phyloP scores from a whole-genome alignment of 2,888 invertebrate genomes.

The Dicranocentrus wangi region DNA sequence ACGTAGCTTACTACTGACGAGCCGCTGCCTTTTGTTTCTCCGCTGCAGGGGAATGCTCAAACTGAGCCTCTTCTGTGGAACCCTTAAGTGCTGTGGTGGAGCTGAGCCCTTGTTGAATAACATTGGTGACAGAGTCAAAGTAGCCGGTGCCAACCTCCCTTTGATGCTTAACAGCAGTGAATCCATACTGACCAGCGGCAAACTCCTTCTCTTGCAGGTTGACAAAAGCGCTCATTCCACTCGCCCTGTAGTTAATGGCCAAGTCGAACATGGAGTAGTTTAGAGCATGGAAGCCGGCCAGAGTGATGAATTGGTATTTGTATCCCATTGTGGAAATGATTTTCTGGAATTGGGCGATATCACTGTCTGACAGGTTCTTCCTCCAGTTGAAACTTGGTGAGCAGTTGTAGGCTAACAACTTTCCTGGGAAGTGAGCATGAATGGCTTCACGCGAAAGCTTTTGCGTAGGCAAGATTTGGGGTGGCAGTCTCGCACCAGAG shows the following conservation, averaged over 20 bases:
- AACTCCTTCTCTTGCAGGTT: slow-evolving; percentile 75
- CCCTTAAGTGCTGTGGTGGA: slow-evolving; percentile 74
- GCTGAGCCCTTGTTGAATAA: slow-evolving; percentile 73
- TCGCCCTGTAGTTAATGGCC: slow-evolving; percentile 74
- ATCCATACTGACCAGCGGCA: slow-evolving; percentile 73
- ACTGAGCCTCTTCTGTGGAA: slow-evolving; percentile 75
- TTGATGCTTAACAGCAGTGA: slow-evolving; percentile 75
- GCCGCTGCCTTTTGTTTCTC: slow-evolving; percentile 54
- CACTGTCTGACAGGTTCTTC: slow-evolving; percentile 74
- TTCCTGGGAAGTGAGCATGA: slow-evolving; percentile 65
- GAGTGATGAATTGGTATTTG: slow-evolving; percentile 75
- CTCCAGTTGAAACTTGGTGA: slow-evolving; percentile 68
- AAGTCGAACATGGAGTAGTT: slow-evolving; percentile 75
- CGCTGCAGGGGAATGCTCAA: slow-evolving; percentile 68
- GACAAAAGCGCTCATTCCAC: slow-evolving; percentile 74
- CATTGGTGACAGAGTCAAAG: slow-evolving; percentile 74
- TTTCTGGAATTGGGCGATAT: slow-evolving; percentile 74
- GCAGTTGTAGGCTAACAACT: slow-evolving; percentile 66
- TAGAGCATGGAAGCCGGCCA: slow-evolving; percentile 75
- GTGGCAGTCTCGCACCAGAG: slow-evolving; percentile 75
- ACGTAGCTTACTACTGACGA: too few species aligned
- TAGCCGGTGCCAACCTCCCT: slow-evolving; percentile 75
- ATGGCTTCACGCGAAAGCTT: slow-evolving; percentile 67
- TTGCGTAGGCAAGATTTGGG: slow-evolving; percentile 74
- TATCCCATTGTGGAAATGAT: slow-evolving; percentile 75